These are phyloP conservation scores for Melieria omissa DNA, from an alignment of 2,888 invertebrate species.

Conservation along the genomic window DNA sequence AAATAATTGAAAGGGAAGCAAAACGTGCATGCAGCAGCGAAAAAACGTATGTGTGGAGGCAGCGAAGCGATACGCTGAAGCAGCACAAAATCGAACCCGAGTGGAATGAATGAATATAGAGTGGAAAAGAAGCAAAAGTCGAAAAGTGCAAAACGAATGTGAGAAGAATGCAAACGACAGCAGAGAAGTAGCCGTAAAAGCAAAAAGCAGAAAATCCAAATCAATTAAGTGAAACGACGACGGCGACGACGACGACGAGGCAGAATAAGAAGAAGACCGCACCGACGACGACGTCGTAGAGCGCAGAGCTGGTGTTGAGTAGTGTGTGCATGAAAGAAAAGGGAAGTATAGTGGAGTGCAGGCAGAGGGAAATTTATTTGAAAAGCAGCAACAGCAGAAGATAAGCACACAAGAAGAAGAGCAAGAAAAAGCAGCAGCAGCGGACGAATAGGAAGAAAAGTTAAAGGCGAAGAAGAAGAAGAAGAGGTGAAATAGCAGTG, in stretches of 20 bases:
- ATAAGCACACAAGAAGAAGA: too few relatives aligned
- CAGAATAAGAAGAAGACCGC: slow-evolving; percentile 4
- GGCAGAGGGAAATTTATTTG: too few relatives aligned
- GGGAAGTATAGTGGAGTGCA: too few relatives aligned
- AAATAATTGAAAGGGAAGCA: slow-evolving; percentile 9
- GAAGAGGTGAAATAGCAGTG: too few relatives aligned
- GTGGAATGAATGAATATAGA: slow-evolving; percentile 1
- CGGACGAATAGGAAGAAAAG: too few relatives aligned
- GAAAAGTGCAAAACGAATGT: slow-evolving; percentile 23
- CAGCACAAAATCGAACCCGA: neutral
- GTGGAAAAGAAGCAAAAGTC: neutral
- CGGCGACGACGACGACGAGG: neutral
- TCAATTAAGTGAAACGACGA: slow-evolving; percentile 3
- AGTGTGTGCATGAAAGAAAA: too few relatives aligned
- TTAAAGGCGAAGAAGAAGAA: too few relatives aligned
- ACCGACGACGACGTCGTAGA: slow-evolving; percentile 10
- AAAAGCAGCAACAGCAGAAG: too few relatives aligned
- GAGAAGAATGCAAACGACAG: slow-evolving; percentile 20
- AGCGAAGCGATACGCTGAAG: slow-evolving; percentile 11
- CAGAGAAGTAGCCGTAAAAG: neutral
- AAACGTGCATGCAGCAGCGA: slow-evolving; percentile 14
- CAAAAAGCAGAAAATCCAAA: slow-evolving; percentile 2
- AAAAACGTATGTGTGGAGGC: slow-evolving; percentile 19
- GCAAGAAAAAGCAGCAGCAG: too few relatives aligned
- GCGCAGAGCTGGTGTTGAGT: neutral